These are phyloP conservation scores for Andrena bicolor DNA, from an alignment of 2,888 invertebrate genomes.

Conservation along the genomic window DNA sequence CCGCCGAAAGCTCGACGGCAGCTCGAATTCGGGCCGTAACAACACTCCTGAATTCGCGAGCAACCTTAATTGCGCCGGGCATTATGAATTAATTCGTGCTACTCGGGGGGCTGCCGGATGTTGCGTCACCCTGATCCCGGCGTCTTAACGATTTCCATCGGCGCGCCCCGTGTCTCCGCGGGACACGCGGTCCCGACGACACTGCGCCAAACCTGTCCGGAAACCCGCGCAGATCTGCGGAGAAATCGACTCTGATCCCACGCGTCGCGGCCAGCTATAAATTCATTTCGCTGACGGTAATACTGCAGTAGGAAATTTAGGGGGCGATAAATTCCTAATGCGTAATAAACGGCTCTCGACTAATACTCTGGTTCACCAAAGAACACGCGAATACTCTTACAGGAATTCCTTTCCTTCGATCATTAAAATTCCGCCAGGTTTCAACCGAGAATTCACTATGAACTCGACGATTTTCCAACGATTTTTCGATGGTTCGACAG, in stretches of 20 bases:
- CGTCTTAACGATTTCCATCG: constrained; percentile 33
- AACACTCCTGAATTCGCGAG: constrained; percentile 74
- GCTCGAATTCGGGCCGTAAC: constrained; percentile 62
- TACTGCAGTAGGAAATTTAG: background rate
- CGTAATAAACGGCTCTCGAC: too few species aligned
- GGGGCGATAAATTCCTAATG: too few species aligned
- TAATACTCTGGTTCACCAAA: too few species aligned
- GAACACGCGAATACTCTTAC: too few species aligned
- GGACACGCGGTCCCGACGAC: background rate
- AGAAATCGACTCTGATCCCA: background rate
- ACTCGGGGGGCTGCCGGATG: constrained; percentile 25
- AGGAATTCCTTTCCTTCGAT: too few species aligned
- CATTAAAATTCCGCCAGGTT: too few species aligned
- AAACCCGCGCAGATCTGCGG: background rate
- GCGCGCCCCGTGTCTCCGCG: background rate
- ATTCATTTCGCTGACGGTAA: constrained; percentile 1
- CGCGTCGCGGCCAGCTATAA: background rate
- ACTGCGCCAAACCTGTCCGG: background rate
- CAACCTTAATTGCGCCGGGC: constrained; percentile 74
- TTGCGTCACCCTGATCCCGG: constrained; percentile 36
- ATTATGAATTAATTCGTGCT: constrained; percentile 76
- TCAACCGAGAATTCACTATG: too few species aligned
- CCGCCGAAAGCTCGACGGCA: constrained; percentile 58
- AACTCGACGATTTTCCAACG: background rate
- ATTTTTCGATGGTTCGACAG: background rate